Conservation (phyloP, 1,140 invertebrate species). For the Ridgeia piscesae region DNA sequence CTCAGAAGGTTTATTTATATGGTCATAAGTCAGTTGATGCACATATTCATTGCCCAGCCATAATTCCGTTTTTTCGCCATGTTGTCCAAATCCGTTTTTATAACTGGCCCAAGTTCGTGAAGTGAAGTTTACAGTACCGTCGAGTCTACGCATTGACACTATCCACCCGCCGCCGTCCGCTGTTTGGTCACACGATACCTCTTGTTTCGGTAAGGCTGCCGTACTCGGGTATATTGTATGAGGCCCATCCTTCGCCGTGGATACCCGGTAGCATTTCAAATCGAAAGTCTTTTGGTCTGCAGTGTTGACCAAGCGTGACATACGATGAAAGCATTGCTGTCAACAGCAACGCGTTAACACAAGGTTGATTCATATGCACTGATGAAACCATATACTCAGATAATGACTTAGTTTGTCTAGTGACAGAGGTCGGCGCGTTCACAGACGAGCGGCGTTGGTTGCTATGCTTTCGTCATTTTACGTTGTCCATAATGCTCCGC, state of each 20-base stretch:
- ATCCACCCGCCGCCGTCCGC: neutral
- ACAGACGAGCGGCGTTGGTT: too few relatives aligned
- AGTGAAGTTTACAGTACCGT: neutral
- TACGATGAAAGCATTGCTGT: too few relatives aligned
- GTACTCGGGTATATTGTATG: neutral
- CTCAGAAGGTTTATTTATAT: neutral
- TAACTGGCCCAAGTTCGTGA: neutral
- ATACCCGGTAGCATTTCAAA: neutral
- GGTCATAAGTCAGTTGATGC: too few relatives aligned
- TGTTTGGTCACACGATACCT: neutral
- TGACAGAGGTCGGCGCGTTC: too few relatives aligned
- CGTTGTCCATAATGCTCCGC: too few relatives aligned
- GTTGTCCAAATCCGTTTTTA: neutral
- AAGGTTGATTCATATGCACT: too few relatives aligned
- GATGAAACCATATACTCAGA: too few relatives aligned
- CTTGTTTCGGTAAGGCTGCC: neutral
- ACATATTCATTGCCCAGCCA: neutral
- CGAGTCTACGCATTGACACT: neutral
- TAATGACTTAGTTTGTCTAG: too few relatives aligned
- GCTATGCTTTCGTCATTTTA: too few relatives aligned
- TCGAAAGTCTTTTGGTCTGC: neutral
- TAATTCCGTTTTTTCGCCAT: neutral
- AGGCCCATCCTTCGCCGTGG: neutral
- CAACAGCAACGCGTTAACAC: too few relatives aligned
- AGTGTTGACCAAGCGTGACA: too few relatives aligned